Evolutionary conservation across 2,113 vertebrate genomes (phyloP).

Genomic region (Suncus etruscus): DNA sequence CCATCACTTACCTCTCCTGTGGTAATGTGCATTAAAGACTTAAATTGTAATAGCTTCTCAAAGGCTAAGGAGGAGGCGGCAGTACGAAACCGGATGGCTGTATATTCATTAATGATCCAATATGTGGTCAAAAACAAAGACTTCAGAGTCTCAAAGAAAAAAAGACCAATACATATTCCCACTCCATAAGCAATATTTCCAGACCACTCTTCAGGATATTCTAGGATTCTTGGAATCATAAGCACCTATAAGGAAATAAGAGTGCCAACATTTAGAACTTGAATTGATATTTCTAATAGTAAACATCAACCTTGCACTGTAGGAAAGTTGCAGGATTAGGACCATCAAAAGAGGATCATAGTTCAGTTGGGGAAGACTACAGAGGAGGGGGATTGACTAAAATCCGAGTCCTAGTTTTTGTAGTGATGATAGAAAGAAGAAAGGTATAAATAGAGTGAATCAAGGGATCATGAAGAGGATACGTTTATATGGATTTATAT

Average conservation of each 20-base stretch:
- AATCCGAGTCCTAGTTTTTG: background rate
- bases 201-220: background rate
- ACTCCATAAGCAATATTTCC: background rate
- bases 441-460: background rate
- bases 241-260: constrained; percentile 28
- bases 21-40: constrained; percentile 59
- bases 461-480: background rate
- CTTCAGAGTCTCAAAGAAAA: constrained; percentile 15
- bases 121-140: background rate
- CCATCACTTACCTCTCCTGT: constrained; percentile 51
- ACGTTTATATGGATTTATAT: background rate
- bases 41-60: constrained; percentile 62
- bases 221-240: constrained; percentile 65
- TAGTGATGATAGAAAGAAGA: background rate
- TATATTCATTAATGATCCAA: constrained; percentile 50
- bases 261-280: background rate
- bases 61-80: constrained; percentile 61
- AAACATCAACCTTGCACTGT: too few relatives aligned
- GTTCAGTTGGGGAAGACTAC: background rate
- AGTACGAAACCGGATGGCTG: background rate
- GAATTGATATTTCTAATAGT: background rate
- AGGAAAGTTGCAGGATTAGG: background rate
- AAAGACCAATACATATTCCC: constrained; percentile 64
- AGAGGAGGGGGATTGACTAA: background rate
- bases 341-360: too few relatives aligned